A percentile compares a stretch with the other conserved stretches of the same genome.
Evolutionary conservation across 2,113 vertebrate species (phyloP).

Genomic region (Riparia riparia): DNA sequence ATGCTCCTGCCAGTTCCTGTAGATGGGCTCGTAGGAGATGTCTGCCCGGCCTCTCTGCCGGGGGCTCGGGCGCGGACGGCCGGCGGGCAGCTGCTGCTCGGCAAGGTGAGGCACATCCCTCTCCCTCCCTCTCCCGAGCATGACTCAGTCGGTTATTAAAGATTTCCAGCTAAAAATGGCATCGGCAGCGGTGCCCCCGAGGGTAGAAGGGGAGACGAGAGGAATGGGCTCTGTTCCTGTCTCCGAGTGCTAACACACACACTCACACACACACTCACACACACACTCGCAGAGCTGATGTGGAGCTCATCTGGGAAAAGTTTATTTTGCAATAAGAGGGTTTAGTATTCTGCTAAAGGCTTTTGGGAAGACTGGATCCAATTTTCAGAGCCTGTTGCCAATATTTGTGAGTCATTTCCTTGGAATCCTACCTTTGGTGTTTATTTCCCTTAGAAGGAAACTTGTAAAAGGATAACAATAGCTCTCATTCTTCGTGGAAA

Average conservation of each 20-base stretch:
- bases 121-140: neutral
- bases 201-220: conserved; percentile 8
- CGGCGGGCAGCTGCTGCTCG: neutral
- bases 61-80: neutral
- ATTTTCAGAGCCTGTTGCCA: conserved; percentile 79
- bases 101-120: conserved; percentile 47
- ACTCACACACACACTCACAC: neutral
- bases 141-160: conserved; percentile 63
- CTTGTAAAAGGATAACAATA: conserved; percentile 82
- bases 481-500: conserved; percentile 70
- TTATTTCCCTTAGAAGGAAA: conserved; percentile 91
- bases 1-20: neutral
- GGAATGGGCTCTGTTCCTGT: neutral
- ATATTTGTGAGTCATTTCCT: conserved; percentile 87
- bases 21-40: neutral
- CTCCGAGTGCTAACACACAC: neutral
- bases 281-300: neutral
- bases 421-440: conserved; percentile 90
- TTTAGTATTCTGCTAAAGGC: conserved; percentile 47
- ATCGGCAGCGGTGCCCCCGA: conserved; percentile 17
- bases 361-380: conserved; percentile 75
- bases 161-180: conserved; percentile 69
- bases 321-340: conserved; percentile 63
- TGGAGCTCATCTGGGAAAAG: conserved; percentile 59
- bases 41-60: neutral